These are phyloP conservation scores for Sander lucioperca DNA, from an alignment of 2,113 vertebrate species.

Conservation along the genomic window DNA sequence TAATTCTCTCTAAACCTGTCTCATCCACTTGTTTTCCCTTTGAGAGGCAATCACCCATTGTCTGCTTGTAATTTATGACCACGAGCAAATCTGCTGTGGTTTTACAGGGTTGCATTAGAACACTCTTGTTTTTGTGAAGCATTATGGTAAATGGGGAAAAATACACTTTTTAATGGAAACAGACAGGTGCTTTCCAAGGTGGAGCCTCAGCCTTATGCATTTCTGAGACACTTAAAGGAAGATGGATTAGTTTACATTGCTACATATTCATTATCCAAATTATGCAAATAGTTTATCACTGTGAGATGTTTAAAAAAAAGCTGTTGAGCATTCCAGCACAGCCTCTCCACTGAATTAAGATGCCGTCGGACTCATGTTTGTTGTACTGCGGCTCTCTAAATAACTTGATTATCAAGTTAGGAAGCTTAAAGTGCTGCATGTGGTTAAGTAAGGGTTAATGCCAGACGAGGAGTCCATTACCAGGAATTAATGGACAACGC, in stretches of 20 bases:
- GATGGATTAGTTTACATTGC: conserved; percentile 70
- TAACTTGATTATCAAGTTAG: conserved; percentile 30
- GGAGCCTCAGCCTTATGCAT: conserved; percentile 66
- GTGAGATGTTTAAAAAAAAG: conserved; percentile 38
- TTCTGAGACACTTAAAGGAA: conserved; percentile 77
- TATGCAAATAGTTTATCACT: conserved; percentile 57
- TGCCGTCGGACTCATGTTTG: conserved; percentile 5
- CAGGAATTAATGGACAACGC: too few relatives aligned
- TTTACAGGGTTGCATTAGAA: conserved; percentile 52
- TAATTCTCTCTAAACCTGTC: conserved; percentile 73
- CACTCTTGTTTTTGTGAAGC: conserved; percentile 73
- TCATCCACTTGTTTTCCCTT: conserved; percentile 68
- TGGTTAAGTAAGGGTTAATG: too few relatives aligned
- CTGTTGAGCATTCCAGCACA: conserved; percentile 11
- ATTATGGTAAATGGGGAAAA: conserved; percentile 72
- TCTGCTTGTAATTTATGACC: conserved; percentile 73
- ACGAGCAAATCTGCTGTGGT: conserved; percentile 43
- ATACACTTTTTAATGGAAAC: conserved; percentile 78
- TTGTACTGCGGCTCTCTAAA: conserved; percentile 5
- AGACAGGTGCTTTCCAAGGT: conserved; percentile 76
- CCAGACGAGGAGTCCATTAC: too few relatives aligned
- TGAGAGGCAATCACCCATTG: conserved; percentile 69
- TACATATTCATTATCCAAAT: conserved; percentile 57
- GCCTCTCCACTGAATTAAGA: conserved; percentile 34
- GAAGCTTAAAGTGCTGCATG: background rate